Conservation (phyloP, 2,113 vertebrate genomes). For the Halichoeres trimaculatus region DNA sequence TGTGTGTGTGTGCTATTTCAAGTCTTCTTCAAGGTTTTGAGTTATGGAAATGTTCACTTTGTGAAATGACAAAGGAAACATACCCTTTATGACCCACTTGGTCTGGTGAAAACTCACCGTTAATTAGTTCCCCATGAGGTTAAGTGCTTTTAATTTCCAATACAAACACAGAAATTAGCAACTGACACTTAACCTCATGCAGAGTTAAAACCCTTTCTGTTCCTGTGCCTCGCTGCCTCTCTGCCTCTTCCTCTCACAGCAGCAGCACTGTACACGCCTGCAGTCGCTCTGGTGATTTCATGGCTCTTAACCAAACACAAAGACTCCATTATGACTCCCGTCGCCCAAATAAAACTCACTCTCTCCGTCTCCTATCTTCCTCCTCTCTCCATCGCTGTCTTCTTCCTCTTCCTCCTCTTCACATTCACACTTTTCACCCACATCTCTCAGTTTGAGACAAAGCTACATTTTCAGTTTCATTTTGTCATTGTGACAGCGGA, state of each 20-base stretch:
- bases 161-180: conserved; percentile 7
- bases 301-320: conserved; percentile 79
- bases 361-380: conserved; percentile 31
- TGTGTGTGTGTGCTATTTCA: too few species aligned
- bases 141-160: conserved; percentile 10
- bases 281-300: conserved; percentile 76
- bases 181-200: conserved; percentile 2
- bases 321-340: conserved; percentile 70
- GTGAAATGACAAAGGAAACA: conserved; percentile 7
- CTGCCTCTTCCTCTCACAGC: neutral
- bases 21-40: neutral
- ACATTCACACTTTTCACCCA: conserved; percentile 56
- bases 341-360: conserved; percentile 55
- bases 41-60: neutral
- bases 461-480: conserved; percentile 45
- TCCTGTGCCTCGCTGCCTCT: neutral
- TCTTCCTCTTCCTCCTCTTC: conserved; percentile 37
- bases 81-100: neutral
- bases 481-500: conserved; percentile 19
- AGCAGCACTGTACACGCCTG: conserved; percentile 56
- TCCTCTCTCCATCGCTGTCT: conserved; percentile 11
- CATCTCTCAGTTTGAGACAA: conserved; percentile 4
- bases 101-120: conserved; percentile 11
- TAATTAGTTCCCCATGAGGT: conserved; percentile 5
- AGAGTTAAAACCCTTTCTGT: neutral